Evolutionary conservation across 2,113 vertebrate species (phyloP).

Genomic region (Coptodon bakossiorum): DNA sequence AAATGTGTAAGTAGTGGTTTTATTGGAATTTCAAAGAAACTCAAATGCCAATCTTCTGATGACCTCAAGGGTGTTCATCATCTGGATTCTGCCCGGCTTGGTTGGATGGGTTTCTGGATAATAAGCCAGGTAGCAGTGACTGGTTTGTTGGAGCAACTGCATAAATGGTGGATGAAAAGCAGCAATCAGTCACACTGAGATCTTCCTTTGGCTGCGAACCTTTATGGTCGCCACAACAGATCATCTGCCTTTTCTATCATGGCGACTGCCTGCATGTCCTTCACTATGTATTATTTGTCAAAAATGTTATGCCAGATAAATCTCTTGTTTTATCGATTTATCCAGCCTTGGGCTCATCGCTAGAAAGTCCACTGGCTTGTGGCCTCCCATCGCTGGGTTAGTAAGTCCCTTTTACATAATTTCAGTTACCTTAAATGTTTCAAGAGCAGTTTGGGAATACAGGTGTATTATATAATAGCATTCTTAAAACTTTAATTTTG

Average conservation of each 20-base stretch:
- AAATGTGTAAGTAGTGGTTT: background rate
- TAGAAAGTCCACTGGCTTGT: background rate
- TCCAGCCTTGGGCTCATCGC: background rate
- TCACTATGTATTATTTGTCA: background rate
- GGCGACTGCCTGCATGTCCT: background rate
- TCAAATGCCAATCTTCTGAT: background rate
- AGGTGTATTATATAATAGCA: background rate
- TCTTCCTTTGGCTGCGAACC: background rate
- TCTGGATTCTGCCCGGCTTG: background rate
- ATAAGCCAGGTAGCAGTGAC: background rate
- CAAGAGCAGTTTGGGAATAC: background rate
- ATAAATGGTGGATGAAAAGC: background rate
- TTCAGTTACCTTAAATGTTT: background rate
- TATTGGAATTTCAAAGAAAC: background rate
- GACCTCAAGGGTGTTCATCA: background rate
- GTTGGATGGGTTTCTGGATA: background rate
- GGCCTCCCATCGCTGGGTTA: background rate
- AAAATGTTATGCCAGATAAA: background rate
- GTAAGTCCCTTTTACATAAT: background rate
- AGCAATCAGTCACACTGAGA: background rate
- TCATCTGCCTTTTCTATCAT: background rate
- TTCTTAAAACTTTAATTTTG: background rate
- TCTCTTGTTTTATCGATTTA: background rate
- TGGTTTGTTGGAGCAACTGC: background rate
- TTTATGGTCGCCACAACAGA: background rate